Percentiles rank a stretch among this genome's conserved stretches.
phyloP scores from a whole-genome alignment of 1,140 invertebrate species.

The Chironomus striatipennis region DNA sequence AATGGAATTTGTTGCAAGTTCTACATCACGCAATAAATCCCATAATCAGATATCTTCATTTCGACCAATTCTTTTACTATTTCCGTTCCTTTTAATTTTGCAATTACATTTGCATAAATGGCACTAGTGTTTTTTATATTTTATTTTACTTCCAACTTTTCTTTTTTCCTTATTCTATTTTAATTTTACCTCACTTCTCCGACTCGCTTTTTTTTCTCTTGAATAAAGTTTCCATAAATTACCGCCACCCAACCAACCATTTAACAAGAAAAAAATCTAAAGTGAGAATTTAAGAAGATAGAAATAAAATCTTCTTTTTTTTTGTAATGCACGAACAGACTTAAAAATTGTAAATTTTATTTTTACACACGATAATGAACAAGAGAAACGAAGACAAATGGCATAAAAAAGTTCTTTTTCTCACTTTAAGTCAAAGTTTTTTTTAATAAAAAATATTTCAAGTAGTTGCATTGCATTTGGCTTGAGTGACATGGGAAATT shows the following conservation, averaged over 20 bases:
- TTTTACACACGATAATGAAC: too few species aligned
- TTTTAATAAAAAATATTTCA: too few species aligned
- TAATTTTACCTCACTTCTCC: not conserved
- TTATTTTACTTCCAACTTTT: not conserved
- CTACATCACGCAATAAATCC: slow-evolving; percentile 33
- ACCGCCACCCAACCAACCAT: not conserved
- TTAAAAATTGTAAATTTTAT: not conserved
- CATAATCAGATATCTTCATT: slow-evolving; percentile 20
- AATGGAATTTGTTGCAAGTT: slow-evolving; percentile 39
- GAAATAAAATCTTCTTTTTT: not conserved
- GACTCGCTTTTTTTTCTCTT: too few species aligned
- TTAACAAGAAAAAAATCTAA: not conserved
- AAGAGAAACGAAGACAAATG: too few species aligned
- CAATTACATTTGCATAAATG: slow-evolving; percentile 20
- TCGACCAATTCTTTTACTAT: slow-evolving; percentile 20
- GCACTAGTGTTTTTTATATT: slow-evolving; percentile 14
- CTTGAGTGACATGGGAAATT: too few species aligned
- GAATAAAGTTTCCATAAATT: not conserved
- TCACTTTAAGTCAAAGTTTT: too few species aligned
- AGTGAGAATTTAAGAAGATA: not conserved
- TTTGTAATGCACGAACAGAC: not conserved
- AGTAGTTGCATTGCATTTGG: too few species aligned
- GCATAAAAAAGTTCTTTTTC: too few species aligned
- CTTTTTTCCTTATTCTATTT: not conserved
- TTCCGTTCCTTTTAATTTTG: slow-evolving; percentile 22